These are phyloP conservation scores for Dendrocincla tyrannina DNA, from an alignment of 2,797 vertebrate species.

Conservation along the genomic window DNA sequence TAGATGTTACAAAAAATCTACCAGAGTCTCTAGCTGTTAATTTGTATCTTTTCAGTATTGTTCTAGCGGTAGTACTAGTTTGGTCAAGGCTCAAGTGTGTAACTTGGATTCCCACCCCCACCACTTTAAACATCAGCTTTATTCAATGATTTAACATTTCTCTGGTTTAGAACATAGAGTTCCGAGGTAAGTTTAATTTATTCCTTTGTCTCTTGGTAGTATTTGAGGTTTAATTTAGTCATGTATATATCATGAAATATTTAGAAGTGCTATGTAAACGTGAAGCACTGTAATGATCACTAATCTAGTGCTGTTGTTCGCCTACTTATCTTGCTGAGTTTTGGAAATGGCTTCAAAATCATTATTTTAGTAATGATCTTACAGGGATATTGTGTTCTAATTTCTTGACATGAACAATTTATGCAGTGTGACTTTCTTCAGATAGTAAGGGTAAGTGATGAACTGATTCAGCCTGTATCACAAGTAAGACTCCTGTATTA, in stretches of 20 bases:
- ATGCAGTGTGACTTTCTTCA: not conserved
- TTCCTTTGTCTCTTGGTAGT: not conserved
- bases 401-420: not conserved
- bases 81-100: not conserved
- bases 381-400: not conserved
- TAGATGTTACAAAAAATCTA: not conserved
- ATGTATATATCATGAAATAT: constrained; percentile 8
- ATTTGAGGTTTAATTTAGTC: constrained; percentile 4
- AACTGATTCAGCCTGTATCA: not conserved
- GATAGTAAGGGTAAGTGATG: not conserved
- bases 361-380: not conserved
- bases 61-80: not conserved
- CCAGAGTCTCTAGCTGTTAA: not conserved
- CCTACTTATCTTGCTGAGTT: not conserved
- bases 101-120: not conserved
- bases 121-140: not conserved
- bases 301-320: not conserved
- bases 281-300: not conserved
- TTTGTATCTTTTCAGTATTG: not conserved
- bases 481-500: not conserved
- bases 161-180: not conserved
- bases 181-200: not conserved
- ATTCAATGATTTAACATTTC: not conserved
- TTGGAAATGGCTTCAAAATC: not conserved
- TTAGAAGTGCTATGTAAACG: constrained; percentile 12